A percentile compares a stretch with the other conserved stretches of the same genome.
Evolutionary conservation across 30 jellyfish, hydroid and myxozoan genomes (phyloP).

Genomic region (Pelagia noctiluca): DNA sequence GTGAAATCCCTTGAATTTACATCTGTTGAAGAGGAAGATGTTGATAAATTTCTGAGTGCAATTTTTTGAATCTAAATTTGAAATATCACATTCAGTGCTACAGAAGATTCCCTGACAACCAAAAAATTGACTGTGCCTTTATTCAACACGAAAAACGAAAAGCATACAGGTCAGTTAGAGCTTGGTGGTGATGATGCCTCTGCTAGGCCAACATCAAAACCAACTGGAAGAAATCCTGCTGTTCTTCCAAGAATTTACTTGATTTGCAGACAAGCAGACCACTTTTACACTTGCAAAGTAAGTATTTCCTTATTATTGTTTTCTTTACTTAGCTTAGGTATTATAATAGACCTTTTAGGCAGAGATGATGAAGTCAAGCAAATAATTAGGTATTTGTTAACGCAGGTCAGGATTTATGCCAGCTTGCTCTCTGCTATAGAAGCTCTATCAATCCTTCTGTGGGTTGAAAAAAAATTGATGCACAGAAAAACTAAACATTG

Average conservation of each 20-base stretch:
- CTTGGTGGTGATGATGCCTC: conserved; percentile 15
- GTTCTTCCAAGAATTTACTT: conserved; percentile 33
- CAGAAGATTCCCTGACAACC: conserved; percentile 28
- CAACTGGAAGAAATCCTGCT: conserved; percentile 19
- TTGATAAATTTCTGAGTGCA: neutral
- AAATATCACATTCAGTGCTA: conserved; percentile 36
- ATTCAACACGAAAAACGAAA: conserved; percentile 32
- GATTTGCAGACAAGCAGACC: conserved; percentile 24
- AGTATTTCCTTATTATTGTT: neutral
- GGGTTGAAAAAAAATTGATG: too few relatives aligned
- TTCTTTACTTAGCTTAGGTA: too few relatives aligned
- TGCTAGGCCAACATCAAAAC: neutral
- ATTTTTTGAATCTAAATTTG: neutral
- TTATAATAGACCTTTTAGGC: too few relatives aligned
- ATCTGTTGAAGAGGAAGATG: conserved; percentile 15
- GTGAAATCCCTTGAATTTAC: conserved; percentile 20
- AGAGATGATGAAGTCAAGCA: too few relatives aligned
- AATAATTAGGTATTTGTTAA: too few relatives aligned
- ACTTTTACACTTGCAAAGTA: conserved; percentile 32
- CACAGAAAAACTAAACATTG: too few relatives aligned
- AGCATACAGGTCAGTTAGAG: conserved; percentile 15
- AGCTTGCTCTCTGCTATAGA: too few relatives aligned
- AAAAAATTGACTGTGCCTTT: conserved; percentile 18
- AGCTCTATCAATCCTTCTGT: too few relatives aligned
- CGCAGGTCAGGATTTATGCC: too few relatives aligned